Conservation (phyloP, 2,113 vertebrate species). For the Hiodon alosoides region DNA sequence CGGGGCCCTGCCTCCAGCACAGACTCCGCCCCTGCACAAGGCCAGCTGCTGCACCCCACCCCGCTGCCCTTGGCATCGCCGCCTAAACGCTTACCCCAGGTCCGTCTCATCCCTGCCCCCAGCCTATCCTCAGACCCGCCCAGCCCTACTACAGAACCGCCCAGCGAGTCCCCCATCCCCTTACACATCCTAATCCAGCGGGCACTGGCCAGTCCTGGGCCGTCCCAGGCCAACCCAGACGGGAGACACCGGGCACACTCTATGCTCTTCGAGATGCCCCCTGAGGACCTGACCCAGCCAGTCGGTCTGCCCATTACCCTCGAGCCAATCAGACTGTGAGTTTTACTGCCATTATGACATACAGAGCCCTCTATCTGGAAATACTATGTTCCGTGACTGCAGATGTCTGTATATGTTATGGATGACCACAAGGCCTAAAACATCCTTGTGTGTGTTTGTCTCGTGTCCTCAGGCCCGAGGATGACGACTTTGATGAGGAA, state of each 20-base stretch:
- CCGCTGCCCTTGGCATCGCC: too few species aligned
- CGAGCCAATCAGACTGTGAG: slow-evolving; percentile 93
- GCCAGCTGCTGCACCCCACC: too few species aligned
- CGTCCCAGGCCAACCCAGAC: slow-evolving; percentile 57
- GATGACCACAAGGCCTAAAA: not conserved
- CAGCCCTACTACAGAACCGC: slow-evolving; percentile 54
- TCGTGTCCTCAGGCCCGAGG: slow-evolving; percentile 71
- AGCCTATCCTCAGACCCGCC: slow-evolving; percentile 23
- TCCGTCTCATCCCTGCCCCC: too few species aligned
- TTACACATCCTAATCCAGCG: slow-evolving; percentile 88
- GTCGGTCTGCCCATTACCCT: slow-evolving; percentile 78
- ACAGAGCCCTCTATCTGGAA: too few species aligned
- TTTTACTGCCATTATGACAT: slow-evolving; percentile 24
- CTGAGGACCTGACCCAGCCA: slow-evolving; percentile 48
- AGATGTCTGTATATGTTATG: too few species aligned
- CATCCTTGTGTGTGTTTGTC: not conserved
- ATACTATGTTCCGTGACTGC: too few species aligned
- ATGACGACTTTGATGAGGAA: slow-evolving; percentile 84
- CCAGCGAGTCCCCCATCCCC: slow-evolving; percentile 67
- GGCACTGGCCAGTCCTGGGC: slow-evolving; percentile 75
- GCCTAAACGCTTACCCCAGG: too few species aligned
- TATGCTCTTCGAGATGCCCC: slow-evolving; percentile 71
- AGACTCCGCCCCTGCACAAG: too few species aligned
- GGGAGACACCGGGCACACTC: slow-evolving; percentile 81
- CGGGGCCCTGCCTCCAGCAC: too few species aligned